phyloP scores from a whole-genome alignment of 2,113 vertebrate species.

The Trogon surrucura region DNA sequence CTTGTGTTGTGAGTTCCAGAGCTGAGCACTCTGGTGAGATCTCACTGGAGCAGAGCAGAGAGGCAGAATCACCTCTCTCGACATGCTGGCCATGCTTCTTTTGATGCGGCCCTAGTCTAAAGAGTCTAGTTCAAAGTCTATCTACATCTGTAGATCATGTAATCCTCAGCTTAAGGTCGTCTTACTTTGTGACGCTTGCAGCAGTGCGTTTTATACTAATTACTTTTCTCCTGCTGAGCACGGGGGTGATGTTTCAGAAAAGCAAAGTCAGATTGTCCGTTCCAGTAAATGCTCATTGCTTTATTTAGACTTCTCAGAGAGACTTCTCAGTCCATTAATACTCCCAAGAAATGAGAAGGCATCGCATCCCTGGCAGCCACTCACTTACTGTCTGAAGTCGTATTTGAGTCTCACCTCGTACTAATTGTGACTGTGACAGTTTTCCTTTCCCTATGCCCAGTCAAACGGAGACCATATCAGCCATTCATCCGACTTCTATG shows the following conservation, averaged over 20 bases:
- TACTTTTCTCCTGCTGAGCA: not conserved
- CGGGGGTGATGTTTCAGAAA: not conserved
- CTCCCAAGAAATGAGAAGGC: not conserved
- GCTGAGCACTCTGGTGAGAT: too few species aligned
- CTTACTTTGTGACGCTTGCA: not conserved
- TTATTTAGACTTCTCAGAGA: not conserved
- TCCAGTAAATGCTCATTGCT: not conserved
- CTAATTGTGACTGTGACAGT: not conserved
- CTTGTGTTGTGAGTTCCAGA: too few species aligned
- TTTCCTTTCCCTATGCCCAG: not conserved
- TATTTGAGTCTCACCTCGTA: not conserved
- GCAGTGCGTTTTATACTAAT: not conserved
- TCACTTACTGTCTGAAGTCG: not conserved
- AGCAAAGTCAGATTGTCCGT: not conserved
- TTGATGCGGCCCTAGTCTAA: too few species aligned
- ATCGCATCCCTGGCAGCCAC: accelerated
- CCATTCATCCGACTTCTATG: not conserved
- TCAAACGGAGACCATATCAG: not conserved
- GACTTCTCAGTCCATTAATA: not conserved
- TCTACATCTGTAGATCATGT: not conserved
- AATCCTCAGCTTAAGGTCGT: not conserved
- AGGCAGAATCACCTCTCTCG: too few species aligned
- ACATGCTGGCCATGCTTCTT: too few species aligned
- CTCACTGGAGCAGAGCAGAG: too few species aligned
- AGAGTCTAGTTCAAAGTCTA: not conserved